Evolutionary conservation across 2,888 invertebrate genomes (phyloP), one percentile per base, ranked within the genome.

Genomic region (Alviniconcha strummeri): DNA sequence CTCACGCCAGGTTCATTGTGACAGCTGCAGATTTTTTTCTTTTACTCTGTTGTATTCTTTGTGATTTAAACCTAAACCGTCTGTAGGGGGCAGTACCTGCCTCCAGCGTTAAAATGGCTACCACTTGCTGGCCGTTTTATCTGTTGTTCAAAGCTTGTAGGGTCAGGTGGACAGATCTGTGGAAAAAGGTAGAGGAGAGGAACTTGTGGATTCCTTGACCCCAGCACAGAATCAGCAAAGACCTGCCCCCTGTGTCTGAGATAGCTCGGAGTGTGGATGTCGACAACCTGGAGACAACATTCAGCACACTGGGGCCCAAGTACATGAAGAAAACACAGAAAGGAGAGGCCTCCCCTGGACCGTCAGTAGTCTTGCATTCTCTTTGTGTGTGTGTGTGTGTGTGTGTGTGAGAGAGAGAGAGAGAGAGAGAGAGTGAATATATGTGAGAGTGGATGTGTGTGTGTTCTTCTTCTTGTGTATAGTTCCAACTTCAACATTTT

Each of bases 271-370:
- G 91, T 52, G 88, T 94, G 17, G 98, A 98, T 93, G 96, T 97
- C 52, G 97, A 98, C 89, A 96, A 96, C 6, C 94, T 99, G 77
- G 98, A 99, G 93, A 96, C 96, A 0, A 96, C 93, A 57, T 93
- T 93, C 89, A 89, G 92, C 89, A 97, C 82, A 96, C 96, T 97
- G 95, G 97, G 97, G n/a, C 96, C 97, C 4, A 98, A 98, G 94
- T 96, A 97, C 82, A 96, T 96, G 56, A 97, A 97, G 93, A 97
- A 96, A 93, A 89, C 91, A 87, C 96, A 89, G 80, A 86, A 90
- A 81, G 89, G 93, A 64, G 89, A 89, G 84, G 90, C 90, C 15
- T 92, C 91, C 69, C 92, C 91, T 52, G 88, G 88, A 85, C 86
- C 87, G 91, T 91, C 86, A 86, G 90, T 82, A 64, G 13, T 55